Base-by-base conservation (phyloP, 2,113 vertebrate species). In the Mirza zaza region DNA sequence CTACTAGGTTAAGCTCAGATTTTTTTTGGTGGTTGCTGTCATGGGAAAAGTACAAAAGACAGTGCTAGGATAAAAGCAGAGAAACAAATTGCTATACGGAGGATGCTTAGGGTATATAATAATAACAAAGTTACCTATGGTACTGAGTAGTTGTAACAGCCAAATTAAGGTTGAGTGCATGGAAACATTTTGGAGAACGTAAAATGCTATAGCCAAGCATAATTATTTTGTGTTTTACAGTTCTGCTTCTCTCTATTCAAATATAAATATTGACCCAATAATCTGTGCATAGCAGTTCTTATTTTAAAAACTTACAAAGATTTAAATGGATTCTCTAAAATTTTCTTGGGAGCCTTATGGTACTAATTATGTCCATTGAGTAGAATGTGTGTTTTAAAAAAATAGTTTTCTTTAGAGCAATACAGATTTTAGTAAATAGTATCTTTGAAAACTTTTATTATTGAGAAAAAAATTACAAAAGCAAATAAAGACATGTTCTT, bases 301-400 rank as follows among this genome's bases (percentile, higher is more conserved):
- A 71, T 42, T 93, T 93, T 48, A 21, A 90, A 91, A 88, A 80
- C 52, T 79, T 6, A 45, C 42, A 61, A 71, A 63, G 5, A 45
- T 70, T 81, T 76, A 48, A 93, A 29, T 20, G 11, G 23, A 9
- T 57, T 92, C 96, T 86, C 25, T 70, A 63, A 86, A 95, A 88
- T 34, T 42, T 23, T 92, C 42, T 81, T 76, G n/a, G 65, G 52
- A 83, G 18, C 8, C 20, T 91, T 45, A 36, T 87, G 29, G 8
- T 59, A 92, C 70, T 83, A 87, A 96, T 90, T 84, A 91, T 77
- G 61, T n/a, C 55, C 21, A 77, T 34, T 81, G 61, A 81, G 18
- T 85, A 87, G 18, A 87, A 95, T 81, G 0, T 20, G 23, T 27
- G 81, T 96, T 96, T 65, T 68, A 80, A 80, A 97, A 55, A 96